Evolutionary conservation across 2,888 invertebrate species (phyloP).

Genomic region (Tinea trinotella): DNA sequence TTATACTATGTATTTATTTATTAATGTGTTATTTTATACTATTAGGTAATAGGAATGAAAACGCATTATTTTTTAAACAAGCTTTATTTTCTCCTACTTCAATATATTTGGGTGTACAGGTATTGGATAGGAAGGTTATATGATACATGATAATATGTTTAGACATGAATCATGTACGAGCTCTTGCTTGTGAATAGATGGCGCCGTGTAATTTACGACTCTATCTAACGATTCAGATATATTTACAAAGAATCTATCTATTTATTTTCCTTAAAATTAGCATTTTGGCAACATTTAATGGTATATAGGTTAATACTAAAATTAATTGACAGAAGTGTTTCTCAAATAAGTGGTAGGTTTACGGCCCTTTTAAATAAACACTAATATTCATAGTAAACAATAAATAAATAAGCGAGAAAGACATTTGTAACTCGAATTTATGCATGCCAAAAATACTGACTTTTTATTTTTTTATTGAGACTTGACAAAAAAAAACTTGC

Average conservation of each 20-base stretch:
- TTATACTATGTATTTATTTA: too few species aligned
- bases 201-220: not conserved
- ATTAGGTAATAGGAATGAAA: conserved; percentile 4
- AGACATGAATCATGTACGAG: not conserved
- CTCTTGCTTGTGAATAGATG: not conserved
- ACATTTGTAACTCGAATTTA: too few species aligned
- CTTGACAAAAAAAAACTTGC: too few species aligned
- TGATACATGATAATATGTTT: not conserved
- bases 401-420: too few species aligned
- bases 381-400: too few species aligned
- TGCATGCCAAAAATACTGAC: too few species aligned
- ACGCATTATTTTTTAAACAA: conserved; percentile 50
- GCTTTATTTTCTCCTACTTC: conserved; percentile 47
- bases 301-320: conserved; percentile 43
- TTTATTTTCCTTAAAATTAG: conserved; percentile 37
- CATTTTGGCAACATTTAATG: conserved; percentile 61
- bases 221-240: not conserved
- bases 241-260: conserved; percentile 2
- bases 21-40: too few species aligned
- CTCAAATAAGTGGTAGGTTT: too few species aligned
- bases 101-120: not conserved
- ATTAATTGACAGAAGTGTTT: conserved; percentile 62
- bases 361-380: too few species aligned
- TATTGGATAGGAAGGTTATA: not conserved
- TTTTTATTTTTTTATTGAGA: too few species aligned